Conservation (phyloP, 2,888 invertebrate species). For the Cerceris rybyensis region DNA sequence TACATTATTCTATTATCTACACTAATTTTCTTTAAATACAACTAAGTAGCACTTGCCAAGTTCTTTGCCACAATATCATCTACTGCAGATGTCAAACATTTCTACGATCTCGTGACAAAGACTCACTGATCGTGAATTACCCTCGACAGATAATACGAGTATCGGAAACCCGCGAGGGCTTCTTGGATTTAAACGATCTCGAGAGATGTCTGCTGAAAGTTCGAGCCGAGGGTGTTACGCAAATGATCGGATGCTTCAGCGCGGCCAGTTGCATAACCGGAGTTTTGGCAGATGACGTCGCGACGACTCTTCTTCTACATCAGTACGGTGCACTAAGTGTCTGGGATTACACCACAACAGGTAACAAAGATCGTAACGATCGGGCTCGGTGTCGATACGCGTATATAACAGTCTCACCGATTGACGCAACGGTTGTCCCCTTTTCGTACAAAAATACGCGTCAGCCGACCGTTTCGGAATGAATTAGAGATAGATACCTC, state of each 20-base stretch:
- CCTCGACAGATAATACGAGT: constrained; percentile 88
- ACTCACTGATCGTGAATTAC: background rate
- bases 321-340: constrained; percentile 92
- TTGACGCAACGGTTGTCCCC: constrained; percentile 18
- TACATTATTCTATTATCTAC: no score
- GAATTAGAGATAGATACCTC: no score
- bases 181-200: constrained; percentile 90
- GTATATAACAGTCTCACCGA: background rate
- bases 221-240: constrained; percentile 84
- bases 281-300: constrained; percentile 91
- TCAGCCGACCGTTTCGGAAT: no score
- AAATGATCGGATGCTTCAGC: constrained; percentile 92
- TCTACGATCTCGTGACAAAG: no score
- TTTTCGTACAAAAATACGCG: constrained; percentile 9
- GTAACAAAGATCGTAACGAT: constrained; percentile 69
- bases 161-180: constrained; percentile 90
- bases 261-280: constrained; percentile 95
- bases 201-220: constrained; percentile 87
- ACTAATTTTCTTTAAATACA: constrained; percentile 3
- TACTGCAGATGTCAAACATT: no score
- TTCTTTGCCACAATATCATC: no score
- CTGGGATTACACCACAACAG: constrained; percentile 95
- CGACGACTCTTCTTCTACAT: constrained; percentile 91
- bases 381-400: background rate
- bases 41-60: no score